Base-by-base conservation (phyloP, 2,797 vertebrate species). In the Gouania willdenowi region DNA sequence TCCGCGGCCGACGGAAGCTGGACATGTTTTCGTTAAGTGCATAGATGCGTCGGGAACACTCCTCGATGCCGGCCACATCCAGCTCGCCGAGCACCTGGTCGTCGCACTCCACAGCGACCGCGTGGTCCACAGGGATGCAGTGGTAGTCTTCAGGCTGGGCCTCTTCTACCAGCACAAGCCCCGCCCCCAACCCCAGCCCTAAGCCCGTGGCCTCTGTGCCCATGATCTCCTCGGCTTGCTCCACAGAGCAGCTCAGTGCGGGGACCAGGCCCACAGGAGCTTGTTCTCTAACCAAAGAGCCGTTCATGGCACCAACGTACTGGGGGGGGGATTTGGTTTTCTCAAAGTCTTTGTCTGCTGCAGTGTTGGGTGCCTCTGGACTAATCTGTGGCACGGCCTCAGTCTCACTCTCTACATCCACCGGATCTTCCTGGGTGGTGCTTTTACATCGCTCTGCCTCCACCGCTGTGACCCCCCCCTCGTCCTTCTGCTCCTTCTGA, bases 31-130 rank as follows among this genome's bases (percentile, higher is more conserved):
- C 92, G 0, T 90, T 98, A 55, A 99, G 92, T 71, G 97, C 96
- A 44, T 92, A 97, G 84, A 99, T 98, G 81, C 97, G 93, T 22
- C 93, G 88, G 17, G 95, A 97, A 84, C 97, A 97, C 84, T 99
- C 97, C 62, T 98, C 94, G 1, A 99, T 94, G 22, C 88, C 86
- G 0, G 87, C 83, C 2, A 51, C 76, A 21, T 91, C 90, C 35
- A 91, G 76, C 67, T 98, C 95, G 0, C 94, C 94, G 30, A 99
- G 88, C 26, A 99, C 95, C 74, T 98, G 95, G 11, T 98, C 97
- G 0, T 99, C 97, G 1, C 93, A 93, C 68, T 99, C 97, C 49
- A 98, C 97, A 0, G 95, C 97, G n/a, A 99, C 93, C 0, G 96
- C 96, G 0, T 89, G 92, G 30, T 99, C 97, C 75, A 99, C 94